Base-by-base conservation (phyloP, 2,888 invertebrate genomes). In the Pheosia gnoma region DNA sequence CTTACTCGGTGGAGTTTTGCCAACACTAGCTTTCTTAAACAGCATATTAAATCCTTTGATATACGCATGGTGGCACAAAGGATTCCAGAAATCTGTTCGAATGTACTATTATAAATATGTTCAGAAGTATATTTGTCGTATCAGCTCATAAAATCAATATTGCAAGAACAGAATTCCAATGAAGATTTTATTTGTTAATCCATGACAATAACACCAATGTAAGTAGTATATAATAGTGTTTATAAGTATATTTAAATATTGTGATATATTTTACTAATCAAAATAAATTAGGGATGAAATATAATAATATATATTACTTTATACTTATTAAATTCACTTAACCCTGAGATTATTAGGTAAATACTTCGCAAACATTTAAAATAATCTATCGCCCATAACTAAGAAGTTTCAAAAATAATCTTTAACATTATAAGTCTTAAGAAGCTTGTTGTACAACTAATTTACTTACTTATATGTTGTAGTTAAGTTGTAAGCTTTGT, bases 51-150 rank as follows among this genome's bases (percentile, higher is more conserved):
- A 96, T 79, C 96, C 96, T 0, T 80, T 96, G 38, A 95, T 96
- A 69, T 96, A 96, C 75, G 95, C 95, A 0, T 96, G 95, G 95
- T 96, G 96, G 96, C 95, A 96, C 79, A 95, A 95, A 80, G 95
- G 95, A 0, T 96, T 96, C 72, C 89, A 95, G 72, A 90, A 81
- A 59, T 93, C 90, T 13, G 83, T 94, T 2, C 89, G 80, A 72
- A 86, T 79, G 61, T 84, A 89, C 63, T 86, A 78, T 51, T 67
- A 71, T 47, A 79, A 73, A 60, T 86, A 89, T 73, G 67, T 82
- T n/a, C 67, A 70, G 45, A 83, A 69, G 65, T 78, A 77, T 65
- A 62, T 80, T 54, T 72, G 75, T 60, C 60, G 68, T 39, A 51
- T 41, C 6, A 45, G 37, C 13, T 61, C 57, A 25, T 69, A 63